Percentiles rank a stretch among this genome's conserved stretches.
Evolutionary conservation across 2,113 vertebrate genomes (phyloP).

Genomic region (Raja brachyura): DNA sequence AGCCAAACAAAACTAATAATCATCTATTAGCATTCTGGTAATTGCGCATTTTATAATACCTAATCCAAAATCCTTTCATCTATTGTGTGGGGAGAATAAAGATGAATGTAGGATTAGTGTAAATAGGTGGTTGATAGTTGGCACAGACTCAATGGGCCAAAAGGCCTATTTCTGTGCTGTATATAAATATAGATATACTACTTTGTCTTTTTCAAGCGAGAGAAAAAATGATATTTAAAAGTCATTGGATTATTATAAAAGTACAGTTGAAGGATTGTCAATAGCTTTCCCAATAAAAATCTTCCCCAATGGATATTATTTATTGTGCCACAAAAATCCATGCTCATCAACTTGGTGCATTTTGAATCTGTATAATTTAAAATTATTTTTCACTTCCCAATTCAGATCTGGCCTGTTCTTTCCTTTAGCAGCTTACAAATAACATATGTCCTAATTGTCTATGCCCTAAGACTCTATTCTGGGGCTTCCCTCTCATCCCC

Average conservation of each 20-base stretch:
- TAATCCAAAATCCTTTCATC: background rate
- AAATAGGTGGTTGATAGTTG: too few relatives aligned
- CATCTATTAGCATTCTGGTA: background rate
- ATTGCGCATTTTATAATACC: background rate
- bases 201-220: background rate
- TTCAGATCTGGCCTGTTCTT: too few relatives aligned
- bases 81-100: background rate
- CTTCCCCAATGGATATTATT: background rate
- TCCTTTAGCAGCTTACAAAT: background rate
- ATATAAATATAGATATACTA: background rate
- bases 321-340: background rate
- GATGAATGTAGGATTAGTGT: too few relatives aligned
- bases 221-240: background rate
- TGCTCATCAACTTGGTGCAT: background rate
- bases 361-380: background rate
- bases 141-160: too few relatives aligned
- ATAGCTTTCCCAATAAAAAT: background rate
- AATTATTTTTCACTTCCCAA: background rate
- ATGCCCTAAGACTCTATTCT: background rate
- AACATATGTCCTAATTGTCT: too few relatives aligned
- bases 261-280: background rate
- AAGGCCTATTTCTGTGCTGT: too few relatives aligned
- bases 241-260: background rate
- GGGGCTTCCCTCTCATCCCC: background rate
- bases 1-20: background rate